Evolutionary conservation across 1,140 invertebrate species (phyloP), one percentile per base, ranked within the genome.

Genomic region (Laodelphax striatellus): DNA sequence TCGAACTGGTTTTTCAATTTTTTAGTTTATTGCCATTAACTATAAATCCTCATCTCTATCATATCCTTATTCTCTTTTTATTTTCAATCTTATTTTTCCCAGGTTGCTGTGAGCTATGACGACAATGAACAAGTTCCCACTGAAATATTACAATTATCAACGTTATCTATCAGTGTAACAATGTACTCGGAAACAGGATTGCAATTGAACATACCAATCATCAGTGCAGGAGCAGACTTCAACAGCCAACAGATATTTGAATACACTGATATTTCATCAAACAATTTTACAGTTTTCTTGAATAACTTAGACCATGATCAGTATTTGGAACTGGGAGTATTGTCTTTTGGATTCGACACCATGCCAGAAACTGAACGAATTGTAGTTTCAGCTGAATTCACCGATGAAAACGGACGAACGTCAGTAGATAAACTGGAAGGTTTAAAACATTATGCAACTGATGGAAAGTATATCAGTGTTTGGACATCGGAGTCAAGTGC

Each of bases 391-490:
- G 75, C 74, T 8, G 62, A 63, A 16, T 77, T 73, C 63, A 62
- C 66, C 46, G 28, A 31, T 9, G 28, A 31, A 31, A 31, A 9
- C 4, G 28, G 28, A 9, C 4, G 9, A 9, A 9, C 9, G 4
- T 71, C 74, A 52, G 60, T 63, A 6, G 64, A 69, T 14, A 66
- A 67, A 13, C 63, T 61, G n/a, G 57, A 44, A n/a, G 66, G 71
- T 21, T 57, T 50, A 63, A 63, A 71, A 5, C 65, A 68, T 53
- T 59, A 70, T 0, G 65, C 64, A 24, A 70, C 68, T 44, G 62
- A 70, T 13, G 61, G 70, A 2, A 67, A 71, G 55, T 71, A 69
- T 58, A 63, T 78, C 1, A 70, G 67, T 28, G 69, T 79, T 1
- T 66, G 67, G 50, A 71, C 74, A 2, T 73, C 69, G 56, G 73